Evolutionary conservation across 2,797 vertebrate genomes (phyloP), one percentile per base, ranked within the genome.

Genomic region (Merluccius polli): DNA sequence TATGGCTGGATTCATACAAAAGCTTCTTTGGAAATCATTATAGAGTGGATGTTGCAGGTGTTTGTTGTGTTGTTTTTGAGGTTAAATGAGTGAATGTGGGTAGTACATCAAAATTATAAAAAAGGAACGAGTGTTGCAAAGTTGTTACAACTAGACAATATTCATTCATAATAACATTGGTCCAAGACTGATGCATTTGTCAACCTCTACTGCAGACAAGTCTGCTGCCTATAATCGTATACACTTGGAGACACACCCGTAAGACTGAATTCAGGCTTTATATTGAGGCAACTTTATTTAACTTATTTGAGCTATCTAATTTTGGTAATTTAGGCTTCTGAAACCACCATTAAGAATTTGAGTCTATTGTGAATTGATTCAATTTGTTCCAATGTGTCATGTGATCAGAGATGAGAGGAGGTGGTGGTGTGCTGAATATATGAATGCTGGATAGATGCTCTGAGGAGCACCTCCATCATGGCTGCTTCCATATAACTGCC

Each of bases 1-100:
- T n/a, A n/a, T 74, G 59, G 65, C 59, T 74, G 63, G 33, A 24
- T 31, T 30, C 21, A 12, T 84, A 81, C 70, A 81, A 75, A 29
- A 41, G 73, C 16, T 27, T 44, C 52, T 59, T 59, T 24, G 52
- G 52, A 59, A 59, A 65, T 65, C 24, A 65, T 65, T 65, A 27
- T 4, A 65, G 27, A 65, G 59, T 24, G 27, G 24, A 11, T 27
- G 9, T 27, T 24, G 27, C 52, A 63, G n/a, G 21, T 18, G 15
- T 63, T 65, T 27, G 24, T 27, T 65, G 2, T 65, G n/a, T 65
- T 27, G 52, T 63, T 63, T 63, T 63, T 18, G 9, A 63, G 9
- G 52, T 63, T 63, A 24, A 8, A 48, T 2, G 1, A 63, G 24
- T 63, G n/a, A 63, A 63, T 48, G n/a, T n/a, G n/a, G n/a, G n/a